Evolutionary conservation across 35 echinoderm and acorn worm species (phyloP).

Genomic region (Diadema setosum): DNA sequence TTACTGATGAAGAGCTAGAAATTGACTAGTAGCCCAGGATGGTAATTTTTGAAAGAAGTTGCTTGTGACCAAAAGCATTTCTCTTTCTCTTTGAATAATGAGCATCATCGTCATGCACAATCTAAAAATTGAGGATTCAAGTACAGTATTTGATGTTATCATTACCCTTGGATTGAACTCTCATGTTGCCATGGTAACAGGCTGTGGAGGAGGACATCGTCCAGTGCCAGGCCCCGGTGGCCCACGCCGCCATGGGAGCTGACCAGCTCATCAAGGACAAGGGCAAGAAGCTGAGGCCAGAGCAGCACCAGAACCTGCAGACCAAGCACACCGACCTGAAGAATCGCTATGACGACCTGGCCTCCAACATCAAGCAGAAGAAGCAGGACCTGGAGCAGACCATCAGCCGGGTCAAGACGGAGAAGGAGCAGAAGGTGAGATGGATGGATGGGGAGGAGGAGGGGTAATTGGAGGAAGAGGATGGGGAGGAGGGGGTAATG

Average conservation of each 20-base stretch:
- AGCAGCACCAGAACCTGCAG: slow-evolving; percentile 85
- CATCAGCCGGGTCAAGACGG: slow-evolving; percentile 49
- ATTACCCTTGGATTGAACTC: too few relatives aligned
- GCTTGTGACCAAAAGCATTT: too few relatives aligned
- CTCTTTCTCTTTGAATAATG: too few relatives aligned
- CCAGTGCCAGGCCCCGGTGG: slow-evolving; percentile 60
- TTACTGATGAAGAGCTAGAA: too few relatives aligned
- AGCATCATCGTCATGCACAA: too few relatives aligned
- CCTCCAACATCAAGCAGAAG: slow-evolving; percentile 44
- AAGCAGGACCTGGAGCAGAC: slow-evolving; percentile 72
- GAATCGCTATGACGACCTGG: slow-evolving; percentile 58
- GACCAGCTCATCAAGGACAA: slow-evolving; percentile 85
- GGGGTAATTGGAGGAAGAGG: not conserved
- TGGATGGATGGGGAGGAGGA: not conserved
- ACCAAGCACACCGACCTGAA: slow-evolving; percentile 71
- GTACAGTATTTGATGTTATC: too few relatives aligned
- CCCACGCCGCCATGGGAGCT: slow-evolving; percentile 63
- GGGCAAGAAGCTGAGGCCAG: slow-evolving; percentile 81
- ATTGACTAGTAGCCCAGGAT: too few relatives aligned
- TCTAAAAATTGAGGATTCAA: too few relatives aligned
- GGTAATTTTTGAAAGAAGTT: too few relatives aligned
- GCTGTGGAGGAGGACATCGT: slow-evolving; percentile 77
- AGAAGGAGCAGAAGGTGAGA: slow-evolving; percentile 79
- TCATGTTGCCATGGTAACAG: too few relatives aligned
- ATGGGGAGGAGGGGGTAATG: too few relatives aligned